Evolutionary conservation across 2,797 vertebrate species (phyloP).

Genomic region (Hapalemur alaotrensis): DNA sequence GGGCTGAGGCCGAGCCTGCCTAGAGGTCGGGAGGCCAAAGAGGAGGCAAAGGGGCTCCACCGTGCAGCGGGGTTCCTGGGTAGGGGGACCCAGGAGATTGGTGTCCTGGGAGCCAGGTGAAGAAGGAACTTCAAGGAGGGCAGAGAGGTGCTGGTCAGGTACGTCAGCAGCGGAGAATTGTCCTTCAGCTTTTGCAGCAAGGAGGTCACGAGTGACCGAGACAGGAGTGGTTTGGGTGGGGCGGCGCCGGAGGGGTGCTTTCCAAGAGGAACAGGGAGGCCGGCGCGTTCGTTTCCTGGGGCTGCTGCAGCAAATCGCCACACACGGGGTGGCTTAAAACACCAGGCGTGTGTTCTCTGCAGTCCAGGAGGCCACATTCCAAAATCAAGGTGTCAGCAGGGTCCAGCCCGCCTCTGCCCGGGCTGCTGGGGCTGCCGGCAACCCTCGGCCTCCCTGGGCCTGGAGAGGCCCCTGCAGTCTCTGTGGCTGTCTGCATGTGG

Average conservation of each 20-base stretch:
- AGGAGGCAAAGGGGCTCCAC: background rate
- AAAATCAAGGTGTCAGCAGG: background rate
- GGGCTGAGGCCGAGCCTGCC: background rate
- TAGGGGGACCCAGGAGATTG: background rate
- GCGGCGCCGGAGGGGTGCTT: background rate
- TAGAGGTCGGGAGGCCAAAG: background rate
- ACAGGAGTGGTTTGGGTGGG: background rate
- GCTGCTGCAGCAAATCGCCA: background rate
- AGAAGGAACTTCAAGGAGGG: background rate
- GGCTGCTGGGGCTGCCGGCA: background rate
- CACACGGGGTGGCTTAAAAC: background rate
- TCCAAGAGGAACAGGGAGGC: background rate
- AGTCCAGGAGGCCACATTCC: background rate
- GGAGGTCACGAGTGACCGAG: background rate
- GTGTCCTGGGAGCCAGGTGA: background rate
- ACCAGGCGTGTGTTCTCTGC: background rate
- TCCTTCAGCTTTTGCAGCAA: background rate
- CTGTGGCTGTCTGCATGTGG: background rate
- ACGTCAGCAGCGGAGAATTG: background rate
- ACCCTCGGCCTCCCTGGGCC: background rate
- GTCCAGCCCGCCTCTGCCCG: background rate
- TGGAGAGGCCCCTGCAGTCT: accelerated
- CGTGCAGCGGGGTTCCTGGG: accelerated
- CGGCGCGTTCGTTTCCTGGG: background rate
- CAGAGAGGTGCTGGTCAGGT: background rate